Evolutionary conservation across 2,888 invertebrate species (phyloP), one percentile per base, ranked within the genome.

Genomic region (Amphipyra berbera): DNA sequence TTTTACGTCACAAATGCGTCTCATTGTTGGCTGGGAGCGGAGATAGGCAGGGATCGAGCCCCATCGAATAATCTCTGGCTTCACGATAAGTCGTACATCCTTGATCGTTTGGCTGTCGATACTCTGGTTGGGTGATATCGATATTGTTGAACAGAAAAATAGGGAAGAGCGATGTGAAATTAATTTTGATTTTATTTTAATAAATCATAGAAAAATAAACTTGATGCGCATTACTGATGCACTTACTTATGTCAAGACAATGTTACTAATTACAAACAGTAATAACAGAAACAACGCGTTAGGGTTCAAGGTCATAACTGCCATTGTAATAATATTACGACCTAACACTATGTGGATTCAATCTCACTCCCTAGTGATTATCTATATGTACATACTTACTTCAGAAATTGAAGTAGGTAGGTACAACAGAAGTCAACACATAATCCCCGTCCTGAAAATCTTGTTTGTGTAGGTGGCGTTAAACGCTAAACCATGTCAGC

Each of bases 1-100:
- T 92, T 92, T 86, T 79, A 79, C 87, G 88, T 89, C 92, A 90
- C 92, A 91, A 92, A 90, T 91, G 90, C 89, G 81, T 71, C 85
- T 85, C 90, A 89, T 91, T 91, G 92, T 92, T 85, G 85, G 84
- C 80, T 82, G 86, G 68, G 60, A 68, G 78, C 69, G 78, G 82
- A 83, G 87, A 86, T 86, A 87, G 83, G 86, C 83, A 83, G 78
- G 72, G 78, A 73, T 58, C 75, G 77, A 70, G 71, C 69, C 72
- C 75, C 67, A 61, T 59, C 69, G 71, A 79, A 83, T 85, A 85
- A 88, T 88, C 88, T 82, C 78, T 70, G 79, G 65, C 76, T 69
- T 78, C 65, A 68, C 86, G 89, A 90, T 90, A 90, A 90, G 78
- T 85, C 64, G 70, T 44, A 65, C 58, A 71, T 71, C 70, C 65